Evolutionary conservation across 2,797 vertebrate genomes (phyloP), one percentile per base, ranked within the genome.

Genomic region (Smutsia temminckii): DNA sequence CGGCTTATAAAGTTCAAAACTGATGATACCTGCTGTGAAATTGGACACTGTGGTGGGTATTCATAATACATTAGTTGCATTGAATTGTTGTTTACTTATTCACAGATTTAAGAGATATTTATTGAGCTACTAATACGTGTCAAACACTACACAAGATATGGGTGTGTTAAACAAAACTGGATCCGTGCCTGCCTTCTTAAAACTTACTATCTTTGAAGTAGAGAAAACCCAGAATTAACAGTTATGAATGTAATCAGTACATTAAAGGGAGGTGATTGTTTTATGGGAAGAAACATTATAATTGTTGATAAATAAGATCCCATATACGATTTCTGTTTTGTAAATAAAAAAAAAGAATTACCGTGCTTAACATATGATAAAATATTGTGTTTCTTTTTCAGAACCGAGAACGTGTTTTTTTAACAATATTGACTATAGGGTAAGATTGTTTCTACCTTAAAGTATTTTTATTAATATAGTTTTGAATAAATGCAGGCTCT

Each of bases 331-430:
- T 95, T 83, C 40, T 95, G 7, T 77, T 83, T 91, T 55, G 32
- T 83, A 84, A 87, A 75, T 84, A 37, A 12, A 59, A 64, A 83
- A 93, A 61, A n/a, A 53, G 51, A 93, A 93, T 34, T 49, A 72
- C 68, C 34, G n/a, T 90, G 16, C 46, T 96, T 80, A 55, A 75
- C 81, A 71, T 77, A 46, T 11, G 46, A 55, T 61, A 69, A 96
- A 96, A 95, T 63, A 46, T 61, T 96, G 1, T 91, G 34, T 72
- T 94, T 97, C 21, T 92, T 97, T 97, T 97, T 95, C 96, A 98
- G 97, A 97, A 93, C 96, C 95, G 92, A 97, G 66, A 91, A 97
- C 95, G 25, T 98, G 97, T 87, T 97, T 97, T 13, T 95, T 96
- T 94, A 97, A 97, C 57, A 55, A 97, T 68, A 97, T 40, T 6